A percentile compares a stretch with the other conserved stretches of the same genome.
phyloP scores from a whole-genome alignment of 2,797 vertebrate genomes.

The Cossypha heuglini region DNA sequence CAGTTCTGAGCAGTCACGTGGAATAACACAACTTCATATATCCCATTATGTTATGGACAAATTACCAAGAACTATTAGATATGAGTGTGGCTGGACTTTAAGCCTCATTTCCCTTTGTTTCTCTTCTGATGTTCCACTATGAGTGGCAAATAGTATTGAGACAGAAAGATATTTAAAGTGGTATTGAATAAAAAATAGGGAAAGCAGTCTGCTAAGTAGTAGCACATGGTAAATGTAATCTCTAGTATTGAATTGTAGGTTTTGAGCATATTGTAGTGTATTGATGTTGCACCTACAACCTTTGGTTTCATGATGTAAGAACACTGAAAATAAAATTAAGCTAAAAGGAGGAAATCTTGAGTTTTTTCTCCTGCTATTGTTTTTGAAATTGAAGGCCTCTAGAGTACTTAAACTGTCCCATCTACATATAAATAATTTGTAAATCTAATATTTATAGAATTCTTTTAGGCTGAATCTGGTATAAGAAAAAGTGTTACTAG shows the following conservation, averaged over 20 bases:
- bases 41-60: not conserved
- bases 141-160: not conserved
- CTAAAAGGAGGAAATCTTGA: not conserved
- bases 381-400: not conserved
- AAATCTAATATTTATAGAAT: not conserved
- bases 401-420: not conserved
- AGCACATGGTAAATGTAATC: not conserved
- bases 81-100: not conserved
- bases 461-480: not conserved
- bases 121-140: not conserved
- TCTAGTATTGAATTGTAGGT: not conserved
- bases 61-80: not conserved
- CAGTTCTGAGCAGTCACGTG: not conserved
- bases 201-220: not conserved
- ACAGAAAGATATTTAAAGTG: not conserved
- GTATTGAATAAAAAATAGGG: not conserved
- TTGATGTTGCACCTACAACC: not conserved
- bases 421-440: not conserved
- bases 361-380: not conserved
- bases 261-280: not conserved
- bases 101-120: not conserved
- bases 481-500: not conserved
- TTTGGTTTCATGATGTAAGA: not conserved
- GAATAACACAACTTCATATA: not conserved
- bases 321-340: not conserved